Conservation (phyloP, 2,797 vertebrate species). For the Xenentodon cancila region DNA sequence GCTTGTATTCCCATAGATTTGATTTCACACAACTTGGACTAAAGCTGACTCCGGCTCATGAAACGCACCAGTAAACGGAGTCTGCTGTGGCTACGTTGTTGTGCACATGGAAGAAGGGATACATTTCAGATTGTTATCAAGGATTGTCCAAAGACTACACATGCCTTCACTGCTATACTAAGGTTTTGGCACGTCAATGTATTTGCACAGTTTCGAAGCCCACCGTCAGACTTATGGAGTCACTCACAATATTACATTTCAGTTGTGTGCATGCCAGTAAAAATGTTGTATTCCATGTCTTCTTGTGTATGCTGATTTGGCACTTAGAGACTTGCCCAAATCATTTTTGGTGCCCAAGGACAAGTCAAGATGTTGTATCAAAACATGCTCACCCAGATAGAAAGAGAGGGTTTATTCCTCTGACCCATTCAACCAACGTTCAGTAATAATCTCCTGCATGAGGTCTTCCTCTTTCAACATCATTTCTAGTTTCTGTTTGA, state of each 20-base stretch:
- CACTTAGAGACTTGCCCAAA: constrained; percentile 39
- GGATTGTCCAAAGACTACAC: constrained; percentile 78
- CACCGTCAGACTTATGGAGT: constrained; percentile 62
- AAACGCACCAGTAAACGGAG: constrained; percentile 61
- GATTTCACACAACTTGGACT: constrained; percentile 71
- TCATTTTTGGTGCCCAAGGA: constrained; percentile 48
- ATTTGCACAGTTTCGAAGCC: constrained; percentile 70
- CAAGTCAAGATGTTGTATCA: constrained; percentile 51
- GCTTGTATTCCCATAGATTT: constrained; percentile 71
- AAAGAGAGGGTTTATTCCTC: constrained; percentile 44
- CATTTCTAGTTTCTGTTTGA: constrained; percentile 5
- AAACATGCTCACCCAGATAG: constrained; percentile 42
- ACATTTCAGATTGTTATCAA: constrained; percentile 79
- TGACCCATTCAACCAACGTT: constrained; percentile 15
- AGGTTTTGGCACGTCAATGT: constrained; percentile 62
- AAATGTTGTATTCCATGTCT: constrained; percentile 67
- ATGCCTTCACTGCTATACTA: constrained; percentile 71
- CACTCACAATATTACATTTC: constrained; percentile 67
- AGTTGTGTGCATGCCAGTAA: constrained; percentile 59
- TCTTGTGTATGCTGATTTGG: constrained; percentile 66
- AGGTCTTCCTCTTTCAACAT: constrained; percentile 6
- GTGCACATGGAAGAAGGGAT: constrained; percentile 62
- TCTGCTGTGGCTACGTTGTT: constrained; percentile 61
- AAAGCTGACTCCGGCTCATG: constrained; percentile 50
- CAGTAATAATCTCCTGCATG: constrained; percentile 8